Evolutionary conservation across 2,888 invertebrate genomes (phyloP).

Genomic region (Rhimphoctona megacephalus): DNA sequence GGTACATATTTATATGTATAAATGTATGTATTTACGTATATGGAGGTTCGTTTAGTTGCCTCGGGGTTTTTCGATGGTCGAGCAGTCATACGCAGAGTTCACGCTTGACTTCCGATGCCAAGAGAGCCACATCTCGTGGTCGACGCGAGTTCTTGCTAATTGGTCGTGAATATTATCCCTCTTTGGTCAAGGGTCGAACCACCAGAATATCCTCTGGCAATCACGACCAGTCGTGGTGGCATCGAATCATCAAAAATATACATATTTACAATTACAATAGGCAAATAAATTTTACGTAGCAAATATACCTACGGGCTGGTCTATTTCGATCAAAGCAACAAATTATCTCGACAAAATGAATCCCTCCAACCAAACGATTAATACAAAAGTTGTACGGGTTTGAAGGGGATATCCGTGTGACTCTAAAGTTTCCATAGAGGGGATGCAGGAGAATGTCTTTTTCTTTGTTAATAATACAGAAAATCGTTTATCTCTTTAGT

Average conservation of each 20-base stretch:
- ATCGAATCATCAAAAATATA: background rate
- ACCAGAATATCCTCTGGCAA: background rate
- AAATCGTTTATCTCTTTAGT: too few species aligned
- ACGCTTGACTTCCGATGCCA: conserved; percentile 19
- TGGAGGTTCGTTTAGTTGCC: background rate
- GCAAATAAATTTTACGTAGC: background rate
- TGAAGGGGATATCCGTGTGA: too few species aligned
- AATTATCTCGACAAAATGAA: background rate
- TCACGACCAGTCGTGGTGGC: background rate
- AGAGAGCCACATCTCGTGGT: conserved; percentile 47
- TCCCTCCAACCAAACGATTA: background rate
- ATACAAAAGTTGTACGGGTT: background rate
- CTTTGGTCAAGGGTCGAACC: conserved; percentile 6
- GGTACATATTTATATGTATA: background rate
- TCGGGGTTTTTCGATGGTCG: conserved; percentile 5
- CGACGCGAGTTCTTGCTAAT: conserved; percentile 78
- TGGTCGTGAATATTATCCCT: conserved; percentile 79
- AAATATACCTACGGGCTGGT: background rate
- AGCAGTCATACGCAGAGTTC: conserved; percentile 13
- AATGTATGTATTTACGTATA: background rate
- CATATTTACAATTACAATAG: background rate
- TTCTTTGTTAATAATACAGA: too few species aligned
- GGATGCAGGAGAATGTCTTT: too few species aligned
- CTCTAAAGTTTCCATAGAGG: too few species aligned
- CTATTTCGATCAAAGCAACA: background rate